Evolutionary conservation across 2,888 invertebrate species (phyloP).

Genomic region (Zaprionus bogoriensis): DNA sequence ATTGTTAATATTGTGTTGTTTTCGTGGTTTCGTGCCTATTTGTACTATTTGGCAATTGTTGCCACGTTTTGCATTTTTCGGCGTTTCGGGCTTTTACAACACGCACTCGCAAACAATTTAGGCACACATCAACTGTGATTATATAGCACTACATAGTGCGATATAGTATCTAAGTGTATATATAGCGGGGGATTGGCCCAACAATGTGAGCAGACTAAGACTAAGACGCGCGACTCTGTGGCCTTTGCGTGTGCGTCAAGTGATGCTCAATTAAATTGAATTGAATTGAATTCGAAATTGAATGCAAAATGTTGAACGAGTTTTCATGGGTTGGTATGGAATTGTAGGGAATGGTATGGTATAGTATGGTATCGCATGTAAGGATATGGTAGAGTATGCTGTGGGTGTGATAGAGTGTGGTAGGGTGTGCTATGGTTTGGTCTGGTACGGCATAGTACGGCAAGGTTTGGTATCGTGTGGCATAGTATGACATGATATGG

Average conservation of each 20-base stretch:
- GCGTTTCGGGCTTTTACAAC: conserved; percentile 51
- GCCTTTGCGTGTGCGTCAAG: conserved; percentile 10
- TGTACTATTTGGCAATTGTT: conserved; percentile 69
- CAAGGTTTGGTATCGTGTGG: too few relatives aligned
- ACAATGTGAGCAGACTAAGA: conserved; percentile 14
- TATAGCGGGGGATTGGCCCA: not conserved
- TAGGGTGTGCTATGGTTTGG: too few relatives aligned
- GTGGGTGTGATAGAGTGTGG: too few relatives aligned
- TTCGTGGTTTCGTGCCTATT: conserved; percentile 54
- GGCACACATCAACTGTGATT: conserved; percentile 30
- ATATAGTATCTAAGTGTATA: too few relatives aligned
- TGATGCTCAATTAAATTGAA: conserved; percentile 43
- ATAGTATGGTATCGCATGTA: not conserved
- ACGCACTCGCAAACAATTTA: conserved; percentile 47
- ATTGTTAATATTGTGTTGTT: conserved; percentile 26
- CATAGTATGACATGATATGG: too few relatives aligned
- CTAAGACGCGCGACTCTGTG: conserved; percentile 2
- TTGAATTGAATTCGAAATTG: conserved; percentile 18
- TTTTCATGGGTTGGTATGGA: not conserved
- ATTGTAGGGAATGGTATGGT: not conserved
- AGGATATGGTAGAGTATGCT: not conserved
- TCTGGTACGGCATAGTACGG: not conserved
- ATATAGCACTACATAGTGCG: too few relatives aligned
- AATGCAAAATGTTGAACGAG: not conserved
- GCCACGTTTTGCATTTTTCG: conserved; percentile 64